Conservation (phyloP, 2,113 vertebrate species). For the Aleadryas rufinucha region DNA sequence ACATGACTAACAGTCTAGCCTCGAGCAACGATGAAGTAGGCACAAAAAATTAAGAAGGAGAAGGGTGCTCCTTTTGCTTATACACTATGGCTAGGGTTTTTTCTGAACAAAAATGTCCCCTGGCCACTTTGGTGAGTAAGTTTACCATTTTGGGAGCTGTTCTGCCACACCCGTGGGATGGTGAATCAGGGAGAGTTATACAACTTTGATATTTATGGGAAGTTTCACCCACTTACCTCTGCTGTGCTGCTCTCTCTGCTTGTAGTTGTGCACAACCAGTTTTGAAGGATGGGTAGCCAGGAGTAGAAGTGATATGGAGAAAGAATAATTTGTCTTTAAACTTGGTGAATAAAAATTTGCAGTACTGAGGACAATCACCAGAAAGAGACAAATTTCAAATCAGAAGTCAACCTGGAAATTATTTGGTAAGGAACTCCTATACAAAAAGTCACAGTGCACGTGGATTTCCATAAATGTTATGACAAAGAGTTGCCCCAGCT, state of each 20-base stretch:
- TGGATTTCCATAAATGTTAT: background rate
- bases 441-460: background rate
- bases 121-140: background rate
- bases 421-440: background rate
- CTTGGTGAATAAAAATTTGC: background rate
- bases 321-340: background rate
- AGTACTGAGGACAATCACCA: background rate
- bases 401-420: background rate
- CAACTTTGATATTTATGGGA: background rate
- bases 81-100: background rate
- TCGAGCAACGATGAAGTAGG: rapidly evolving
- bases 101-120: background rate
- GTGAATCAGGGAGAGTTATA: conserved; percentile 10
- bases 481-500: background rate
- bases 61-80: background rate
- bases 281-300: background rate
- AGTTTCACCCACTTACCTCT: background rate
- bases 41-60: background rate
- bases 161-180: background rate
- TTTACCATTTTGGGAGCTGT: background rate
- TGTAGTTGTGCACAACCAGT: background rate
- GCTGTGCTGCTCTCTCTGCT: background rate
- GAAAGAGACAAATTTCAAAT: background rate
- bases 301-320: background rate
- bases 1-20: background rate